Conservation (phyloP, 2,888 invertebrate species). For the Uropetala carovei region DNA sequence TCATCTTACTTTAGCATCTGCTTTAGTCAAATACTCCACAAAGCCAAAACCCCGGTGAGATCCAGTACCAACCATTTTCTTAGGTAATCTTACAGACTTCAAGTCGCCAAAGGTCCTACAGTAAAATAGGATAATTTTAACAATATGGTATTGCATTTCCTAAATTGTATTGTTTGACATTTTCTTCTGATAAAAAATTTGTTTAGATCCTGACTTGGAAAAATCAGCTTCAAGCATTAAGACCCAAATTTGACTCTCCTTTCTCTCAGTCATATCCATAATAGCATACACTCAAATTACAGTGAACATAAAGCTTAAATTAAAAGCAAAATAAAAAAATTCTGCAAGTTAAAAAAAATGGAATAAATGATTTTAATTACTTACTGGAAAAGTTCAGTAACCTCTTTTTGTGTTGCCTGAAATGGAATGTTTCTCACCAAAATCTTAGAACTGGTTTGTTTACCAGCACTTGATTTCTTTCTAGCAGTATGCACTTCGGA, state of each 20-base stretch:
- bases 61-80: slow-evolving; percentile 88
- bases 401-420: slow-evolving; percentile 90
- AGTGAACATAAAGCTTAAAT: too few relatives aligned
- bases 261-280: too few relatives aligned
- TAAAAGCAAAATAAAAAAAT: too few relatives aligned
- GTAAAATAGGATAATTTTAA: slow-evolving; percentile 69
- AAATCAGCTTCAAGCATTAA: too few relatives aligned
- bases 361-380: slow-evolving; percentile 69
- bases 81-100: slow-evolving; percentile 92
- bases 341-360: too few relatives aligned
- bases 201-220: too few relatives aligned
- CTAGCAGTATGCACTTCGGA: slow-evolving; percentile 79
- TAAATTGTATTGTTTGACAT: too few relatives aligned
- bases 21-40: slow-evolving; percentile 91
- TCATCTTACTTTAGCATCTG: slow-evolving; percentile 90
- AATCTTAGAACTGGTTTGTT: slow-evolving; percentile 84
- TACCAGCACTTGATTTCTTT: slow-evolving; percentile 78
- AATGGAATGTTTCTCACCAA: slow-evolving; percentile 97
- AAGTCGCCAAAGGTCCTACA: slow-evolving; percentile 94
- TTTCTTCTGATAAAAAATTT: too few relatives aligned
- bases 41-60: slow-evolving; percentile 98
- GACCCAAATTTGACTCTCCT: too few relatives aligned
- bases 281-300: too few relatives aligned
- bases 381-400: slow-evolving; percentile 93
- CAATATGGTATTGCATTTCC: too few relatives aligned